Base-by-base conservation (phyloP, 2,113 vertebrate genomes). In the Desmodus rotundus region DNA sequence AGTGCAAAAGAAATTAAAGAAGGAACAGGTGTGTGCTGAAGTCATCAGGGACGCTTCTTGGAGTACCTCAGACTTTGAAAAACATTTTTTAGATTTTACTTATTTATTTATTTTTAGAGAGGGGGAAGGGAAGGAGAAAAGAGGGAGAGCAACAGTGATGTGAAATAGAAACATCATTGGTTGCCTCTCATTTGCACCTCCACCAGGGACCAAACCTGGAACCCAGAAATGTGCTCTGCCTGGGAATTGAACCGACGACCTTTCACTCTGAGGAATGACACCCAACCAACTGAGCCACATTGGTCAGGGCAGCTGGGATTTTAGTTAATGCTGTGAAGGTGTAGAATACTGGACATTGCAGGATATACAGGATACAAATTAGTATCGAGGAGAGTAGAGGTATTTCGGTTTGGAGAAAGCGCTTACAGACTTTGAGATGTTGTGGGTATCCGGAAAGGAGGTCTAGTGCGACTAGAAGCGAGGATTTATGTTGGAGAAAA, bases 1-100 rank as follows among this genome's bases (percentile, higher is more conserved):
- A 91, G 94, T 78, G 95, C 67, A 96, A 80, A 93, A 78, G 93
- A 91, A 96, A 95, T 89, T 93, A 65, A 68, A 67, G 93, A 82
- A 91, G 77, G 91, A 84, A 88, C 93, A 86, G 81, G 80, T 92
- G 43, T 92, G 14, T 89, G 63, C 38, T 70, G 45, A 85, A 67
- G 70, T 93, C 83, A 89, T 87, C 63, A 81, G 90, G 41, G 85
- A 73, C 14, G 41, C 67, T 87, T 86, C 84, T 47, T 88, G 58
- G 56, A 83, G 72, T 38, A 45, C 63, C 61, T 52, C 22, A 77
- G 52, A 45, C 70, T 76, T 28, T 58, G 20, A 58, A 24, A 58
- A 58, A 28, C 10, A 28, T 28, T 61, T 63, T 31, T 63, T 31
- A 63, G 58, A 31, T 63, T 63, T 56, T 54, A 54, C 20, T 63